A percentile compares a stretch with the other conserved stretches of the same genome.
Evolutionary conservation across 2,113 vertebrate species (phyloP).

Genomic region (Corythaixoides concolor): DNA sequence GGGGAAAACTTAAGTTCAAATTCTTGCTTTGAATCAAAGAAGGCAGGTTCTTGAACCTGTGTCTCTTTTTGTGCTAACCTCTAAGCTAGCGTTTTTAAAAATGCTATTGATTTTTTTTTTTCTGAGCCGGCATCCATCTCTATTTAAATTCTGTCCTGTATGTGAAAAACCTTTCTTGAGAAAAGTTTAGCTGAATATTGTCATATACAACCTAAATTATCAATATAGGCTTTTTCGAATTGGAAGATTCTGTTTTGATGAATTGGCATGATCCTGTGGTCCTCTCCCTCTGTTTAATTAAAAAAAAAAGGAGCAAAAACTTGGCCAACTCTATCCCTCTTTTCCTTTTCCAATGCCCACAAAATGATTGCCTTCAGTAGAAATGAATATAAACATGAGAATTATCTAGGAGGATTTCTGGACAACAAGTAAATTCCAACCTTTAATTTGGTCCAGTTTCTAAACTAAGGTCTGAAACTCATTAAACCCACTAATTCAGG

Average conservation of each 20-base stretch:
- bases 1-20: neutral
- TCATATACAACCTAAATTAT: neutral
- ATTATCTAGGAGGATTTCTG: neutral
- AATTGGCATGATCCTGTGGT: neutral
- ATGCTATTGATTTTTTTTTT: constrained; percentile 1
- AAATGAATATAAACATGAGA: neutral
- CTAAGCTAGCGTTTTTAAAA: neutral
- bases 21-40: constrained; percentile 23
- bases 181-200: neutral
- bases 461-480: neutral
- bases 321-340: neutral
- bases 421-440: neutral
- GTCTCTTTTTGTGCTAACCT: neutral
- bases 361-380: neutral
- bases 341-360: neutral
- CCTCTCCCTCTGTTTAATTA: neutral
- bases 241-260: neutral
- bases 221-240: neutral
- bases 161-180: neutral
- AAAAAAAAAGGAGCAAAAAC: neutral
- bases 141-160: neutral
- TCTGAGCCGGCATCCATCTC: neutral
- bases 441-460: neutral
- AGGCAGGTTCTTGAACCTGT: neutral
- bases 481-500: neutral